Base-by-base conservation (phyloP, 2,888 invertebrate genomes). In the Dorcus hopei region DNA sequence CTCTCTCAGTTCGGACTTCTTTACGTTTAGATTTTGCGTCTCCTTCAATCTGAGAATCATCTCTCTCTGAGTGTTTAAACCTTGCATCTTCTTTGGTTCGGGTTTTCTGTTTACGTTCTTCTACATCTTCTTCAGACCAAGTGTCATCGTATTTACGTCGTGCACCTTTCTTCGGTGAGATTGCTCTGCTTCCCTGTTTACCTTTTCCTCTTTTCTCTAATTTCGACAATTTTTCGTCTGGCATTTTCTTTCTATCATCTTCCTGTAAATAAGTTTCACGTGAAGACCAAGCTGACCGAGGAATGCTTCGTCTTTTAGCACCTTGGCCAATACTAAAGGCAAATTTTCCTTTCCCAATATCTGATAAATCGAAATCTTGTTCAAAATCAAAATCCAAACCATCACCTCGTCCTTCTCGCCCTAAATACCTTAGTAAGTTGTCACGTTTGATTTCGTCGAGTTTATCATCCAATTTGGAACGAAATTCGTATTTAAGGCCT, bases 151-250 rank as follows among this genome's bases (percentile, higher is more conserved):
- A 23, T 23, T 64, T 33, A 63, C 49, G 42, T 8, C 3, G 6
- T 14, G 16, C 42, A 6, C 42, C 9, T 16, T 42, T 42, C 42
- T 42, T 6, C 5, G 11, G 6, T 42, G 16, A 16, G 5, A 6
- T 8, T 38, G 39, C 49, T 14, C 42, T 11, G 5, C n/a, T 41
- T 26, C 3, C 39, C 47, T 45, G n/a, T 53, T 26, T 54, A 47
- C 40, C n/a, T 14, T 48, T 50, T 59, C 48, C 43, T 41, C 40
- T 39, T 49, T 57, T 47, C 19, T 19, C 57, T 38, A 49, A 33
- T 33, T 9, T 40, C 26, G 9, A 40, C 38, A 33, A 19, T 38
- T 55, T 51, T 39, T 52, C 41, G 26, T 7, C 26, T 33, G 26
- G 6, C 6, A 33, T 33, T 33, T 33, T 33, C 26, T 6, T 33